These are phyloP conservation scores for Tinea semifulvella DNA, from an alignment of 2,888 invertebrate genomes.

Conservation along the genomic window DNA sequence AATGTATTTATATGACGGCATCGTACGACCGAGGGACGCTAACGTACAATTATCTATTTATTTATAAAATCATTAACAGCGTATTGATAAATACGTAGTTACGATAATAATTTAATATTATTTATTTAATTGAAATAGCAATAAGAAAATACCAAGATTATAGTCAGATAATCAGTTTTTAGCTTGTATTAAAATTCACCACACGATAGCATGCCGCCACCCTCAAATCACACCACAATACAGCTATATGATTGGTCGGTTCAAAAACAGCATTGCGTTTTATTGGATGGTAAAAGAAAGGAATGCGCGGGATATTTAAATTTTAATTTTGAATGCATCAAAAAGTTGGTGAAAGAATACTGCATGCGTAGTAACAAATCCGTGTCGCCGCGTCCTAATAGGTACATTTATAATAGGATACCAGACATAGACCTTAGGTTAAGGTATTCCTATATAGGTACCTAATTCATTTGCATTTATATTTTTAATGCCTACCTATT, in stretches of 20 bases:
- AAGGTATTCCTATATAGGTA: too few relatives aligned
- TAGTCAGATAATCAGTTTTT: not conserved
- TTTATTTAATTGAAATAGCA: not conserved
- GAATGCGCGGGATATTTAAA: conserved; percentile 33
- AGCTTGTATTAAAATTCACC: not conserved
- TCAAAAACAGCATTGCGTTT: conserved; percentile 22
- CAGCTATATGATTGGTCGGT: conserved; percentile 41
- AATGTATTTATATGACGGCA: conserved; percentile 56
- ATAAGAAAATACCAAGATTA: not conserved
- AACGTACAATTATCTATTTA: conserved; percentile 31
- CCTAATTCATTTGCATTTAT: too few relatives aligned
- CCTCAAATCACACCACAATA: conserved; percentile 59
- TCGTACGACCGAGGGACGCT: conserved; percentile 38
- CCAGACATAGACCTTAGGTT: too few relatives aligned
- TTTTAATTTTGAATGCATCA: not conserved
- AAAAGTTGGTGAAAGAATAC: too few relatives aligned
- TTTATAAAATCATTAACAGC: conserved; percentile 6
- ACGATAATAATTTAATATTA: conserved; percentile 1
- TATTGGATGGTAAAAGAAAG: conserved; percentile 34
- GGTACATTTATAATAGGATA: too few relatives aligned
- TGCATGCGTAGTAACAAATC: too few relatives aligned
- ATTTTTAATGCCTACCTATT: too few relatives aligned
- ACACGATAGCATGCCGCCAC: conserved; percentile 24
- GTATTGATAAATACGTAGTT: not conserved
- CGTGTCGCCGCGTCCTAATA: too few relatives aligned